Conservation (phyloP, 2,113 vertebrate species). For the Pandion haliaetus region DNA sequence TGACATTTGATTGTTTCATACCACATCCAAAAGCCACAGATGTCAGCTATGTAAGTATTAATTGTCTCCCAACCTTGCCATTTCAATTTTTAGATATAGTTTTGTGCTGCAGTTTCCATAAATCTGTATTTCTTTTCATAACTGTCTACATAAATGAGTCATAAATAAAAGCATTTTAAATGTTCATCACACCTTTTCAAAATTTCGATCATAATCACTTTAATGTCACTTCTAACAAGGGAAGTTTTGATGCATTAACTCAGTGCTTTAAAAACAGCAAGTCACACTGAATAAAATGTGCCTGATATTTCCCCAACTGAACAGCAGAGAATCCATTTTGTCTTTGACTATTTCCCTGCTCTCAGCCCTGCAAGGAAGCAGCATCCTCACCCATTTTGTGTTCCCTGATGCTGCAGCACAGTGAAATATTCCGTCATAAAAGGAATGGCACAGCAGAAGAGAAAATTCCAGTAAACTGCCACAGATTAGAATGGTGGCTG, state of each 20-base stretch:
- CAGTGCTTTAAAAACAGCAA: background rate
- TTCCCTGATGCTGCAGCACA: background rate
- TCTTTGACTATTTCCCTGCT: background rate
- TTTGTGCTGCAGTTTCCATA: background rate
- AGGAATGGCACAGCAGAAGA: background rate
- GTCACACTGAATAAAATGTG: too few relatives aligned
- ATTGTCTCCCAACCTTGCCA: too few relatives aligned
- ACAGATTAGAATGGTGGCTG: background rate
- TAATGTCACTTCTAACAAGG: rapidly evolving
- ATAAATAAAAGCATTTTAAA: background rate
- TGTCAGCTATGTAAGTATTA: rapidly evolving
- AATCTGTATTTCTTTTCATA: background rate
- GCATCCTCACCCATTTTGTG: slow-evolving; percentile 3
- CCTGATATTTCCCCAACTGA: background rate
- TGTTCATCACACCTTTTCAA: background rate
- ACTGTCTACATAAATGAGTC: background rate
- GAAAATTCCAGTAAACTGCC: background rate
- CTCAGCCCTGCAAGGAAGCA: background rate
- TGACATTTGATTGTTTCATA: background rate
- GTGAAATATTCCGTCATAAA: background rate
- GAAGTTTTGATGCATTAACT: background rate
- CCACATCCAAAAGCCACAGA: background rate
- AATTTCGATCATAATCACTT: too few relatives aligned
- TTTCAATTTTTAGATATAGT: background rate
- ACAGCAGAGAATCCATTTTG: slow-evolving; percentile 9